Evolutionary conservation across 2,113 vertebrate species (phyloP).

Genomic region (Clarias batrachus): DNA sequence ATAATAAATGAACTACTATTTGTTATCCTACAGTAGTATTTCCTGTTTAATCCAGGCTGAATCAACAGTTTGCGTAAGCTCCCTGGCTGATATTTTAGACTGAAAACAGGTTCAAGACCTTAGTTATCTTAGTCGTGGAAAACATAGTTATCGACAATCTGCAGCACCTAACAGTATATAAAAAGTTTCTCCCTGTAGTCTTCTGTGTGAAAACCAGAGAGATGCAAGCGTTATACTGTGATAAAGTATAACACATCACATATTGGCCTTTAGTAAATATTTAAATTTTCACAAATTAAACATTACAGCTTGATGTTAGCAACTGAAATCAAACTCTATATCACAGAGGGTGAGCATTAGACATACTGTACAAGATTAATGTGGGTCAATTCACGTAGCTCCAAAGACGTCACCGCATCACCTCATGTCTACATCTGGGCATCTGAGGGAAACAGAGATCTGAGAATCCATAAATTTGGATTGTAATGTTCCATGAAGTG

Average conservation of each 20-base stretch:
- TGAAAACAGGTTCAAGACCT: too few species aligned
- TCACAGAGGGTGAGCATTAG: too few species aligned
- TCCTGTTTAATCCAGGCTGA: not conserved
- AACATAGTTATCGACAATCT: not conserved
- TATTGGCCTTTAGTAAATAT: not conserved
- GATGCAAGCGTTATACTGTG: not conserved
- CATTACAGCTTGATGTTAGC: not conserved
- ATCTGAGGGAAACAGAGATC: slow-evolving; percentile 23
- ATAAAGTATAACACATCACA: too few species aligned
- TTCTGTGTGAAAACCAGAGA: not conserved
- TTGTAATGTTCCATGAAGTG: slow-evolving; percentile 49
- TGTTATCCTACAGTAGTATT: not conserved
- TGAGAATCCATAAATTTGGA: slow-evolving; percentile 30
- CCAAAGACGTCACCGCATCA: not conserved
- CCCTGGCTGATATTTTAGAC: not conserved
- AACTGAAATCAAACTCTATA: not conserved
- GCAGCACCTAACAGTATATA: too few species aligned
- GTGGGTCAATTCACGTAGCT: not conserved
- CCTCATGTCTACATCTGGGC: not conserved
- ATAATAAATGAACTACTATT: not conserved
- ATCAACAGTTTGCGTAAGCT: not conserved
- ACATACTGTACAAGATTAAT: not conserved
- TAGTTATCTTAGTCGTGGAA: too few species aligned
- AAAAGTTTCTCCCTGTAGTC: not conserved
- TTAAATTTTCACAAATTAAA: not conserved